These are phyloP conservation scores for Tanytarsus gracilentus DNA, from an alignment of 2,888 invertebrate genomes.

Conservation along the genomic window DNA sequence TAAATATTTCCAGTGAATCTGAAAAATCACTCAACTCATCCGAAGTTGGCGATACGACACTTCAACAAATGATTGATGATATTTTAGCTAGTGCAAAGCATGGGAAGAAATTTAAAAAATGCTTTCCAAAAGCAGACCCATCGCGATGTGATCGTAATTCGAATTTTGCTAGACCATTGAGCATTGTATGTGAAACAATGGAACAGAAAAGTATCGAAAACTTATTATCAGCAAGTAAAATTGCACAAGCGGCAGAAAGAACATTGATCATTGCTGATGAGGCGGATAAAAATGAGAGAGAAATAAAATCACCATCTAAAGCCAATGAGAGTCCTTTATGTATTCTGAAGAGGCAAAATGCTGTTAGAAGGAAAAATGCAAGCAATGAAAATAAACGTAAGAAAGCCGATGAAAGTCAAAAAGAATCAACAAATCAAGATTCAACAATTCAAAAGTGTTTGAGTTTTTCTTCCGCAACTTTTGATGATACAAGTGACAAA, in stretches of 20 bases:
- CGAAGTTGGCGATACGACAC: slow-evolving; percentile 41
- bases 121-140: neutral
- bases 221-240: slow-evolving; percentile 28
- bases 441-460: slow-evolving; percentile 22
- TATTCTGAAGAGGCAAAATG: slow-evolving; percentile 37
- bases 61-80: slow-evolving; percentile 43
- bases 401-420: slow-evolving; percentile 12
- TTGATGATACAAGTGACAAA: slow-evolving; percentile 17
- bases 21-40: slow-evolving; percentile 38
- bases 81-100: slow-evolving; percentile 42
- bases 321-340: slow-evolving; percentile 32
- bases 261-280: slow-evolving; percentile 31
- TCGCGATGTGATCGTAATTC: slow-evolving; percentile 33
- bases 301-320: slow-evolving; percentile 37
- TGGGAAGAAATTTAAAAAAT: slow-evolving; percentile 18
- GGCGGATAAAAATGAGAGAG: slow-evolving; percentile 34
- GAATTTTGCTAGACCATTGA: slow-evolving; percentile 32
- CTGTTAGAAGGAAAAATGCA: slow-evolving; percentile 37
- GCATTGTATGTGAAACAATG: slow-evolving; percentile 37
- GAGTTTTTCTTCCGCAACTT: slow-evolving; percentile 14
- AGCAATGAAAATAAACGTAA: slow-evolving; percentile 27
- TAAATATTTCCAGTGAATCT: slow-evolving; percentile 14
- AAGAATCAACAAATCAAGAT: neutral
- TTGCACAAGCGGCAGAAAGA: slow-evolving; percentile 28
- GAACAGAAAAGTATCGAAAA: slow-evolving; percentile 13